phyloP scores from a whole-genome alignment of 2,888 invertebrate species.

The Volucella inanis region DNA sequence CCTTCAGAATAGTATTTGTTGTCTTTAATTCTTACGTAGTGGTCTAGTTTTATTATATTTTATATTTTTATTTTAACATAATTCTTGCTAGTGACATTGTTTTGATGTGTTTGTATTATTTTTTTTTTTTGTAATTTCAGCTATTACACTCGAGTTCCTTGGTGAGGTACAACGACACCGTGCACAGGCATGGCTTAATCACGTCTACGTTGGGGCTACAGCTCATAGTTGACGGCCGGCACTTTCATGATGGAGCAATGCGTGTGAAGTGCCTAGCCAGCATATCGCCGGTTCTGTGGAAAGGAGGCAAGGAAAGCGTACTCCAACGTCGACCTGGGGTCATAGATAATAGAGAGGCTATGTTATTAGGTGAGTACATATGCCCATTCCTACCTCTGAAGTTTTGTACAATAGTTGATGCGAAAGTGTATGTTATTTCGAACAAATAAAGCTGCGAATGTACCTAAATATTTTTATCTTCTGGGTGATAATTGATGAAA shows the following conservation, averaged over 20 bases:
- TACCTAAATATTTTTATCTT: too few relatives aligned
- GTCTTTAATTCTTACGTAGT: too few relatives aligned
- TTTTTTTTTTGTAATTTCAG: slow-evolving; percentile 79
- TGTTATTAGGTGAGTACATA: slow-evolving; percentile 85
- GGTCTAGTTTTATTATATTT: slow-evolving; percentile 3
- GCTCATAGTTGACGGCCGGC: slow-evolving; percentile 84
- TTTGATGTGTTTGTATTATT: slow-evolving; percentile 27
- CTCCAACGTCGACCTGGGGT: slow-evolving; percentile 85
- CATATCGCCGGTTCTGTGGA: slow-evolving; percentile 86
- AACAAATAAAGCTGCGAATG: too few relatives aligned
- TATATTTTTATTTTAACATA: slow-evolving; percentile 6
- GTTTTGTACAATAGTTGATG: too few relatives aligned
- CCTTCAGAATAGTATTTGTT: slow-evolving; percentile 13
- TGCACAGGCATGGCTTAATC: slow-evolving; percentile 85
- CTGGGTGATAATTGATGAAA: too few relatives aligned
- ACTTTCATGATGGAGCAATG: slow-evolving; percentile 86
- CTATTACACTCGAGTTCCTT: slow-evolving; percentile 84
- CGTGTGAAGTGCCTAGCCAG: slow-evolving; percentile 86
- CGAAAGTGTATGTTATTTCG: too few relatives aligned
- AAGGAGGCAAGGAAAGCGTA: slow-evolving; percentile 85
- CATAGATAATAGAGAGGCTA: slow-evolving; percentile 86
- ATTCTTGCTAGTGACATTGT: not conserved
- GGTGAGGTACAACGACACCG: slow-evolving; percentile 84
- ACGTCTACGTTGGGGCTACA: slow-evolving; percentile 85
- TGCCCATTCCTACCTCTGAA: too few relatives aligned